Percentiles rank a stretch among this genome's conserved stretches.
Evolutionary conservation across 2,888 invertebrate species (phyloP).

Genomic region (Ectemnius cavifrons): DNA sequence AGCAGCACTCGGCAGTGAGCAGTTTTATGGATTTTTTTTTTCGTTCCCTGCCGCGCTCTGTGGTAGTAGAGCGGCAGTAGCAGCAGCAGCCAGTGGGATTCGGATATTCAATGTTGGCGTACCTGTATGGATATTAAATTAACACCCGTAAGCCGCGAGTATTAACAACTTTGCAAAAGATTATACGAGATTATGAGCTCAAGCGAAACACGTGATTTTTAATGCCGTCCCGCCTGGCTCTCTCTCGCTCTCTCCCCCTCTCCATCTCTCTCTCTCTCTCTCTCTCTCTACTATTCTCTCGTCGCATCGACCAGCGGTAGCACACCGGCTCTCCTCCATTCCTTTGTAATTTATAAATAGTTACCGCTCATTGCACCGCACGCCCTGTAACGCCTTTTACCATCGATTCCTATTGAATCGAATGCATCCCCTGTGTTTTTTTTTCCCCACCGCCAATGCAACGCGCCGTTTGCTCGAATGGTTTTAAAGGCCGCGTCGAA

Average conservation of each 20-base stretch:
- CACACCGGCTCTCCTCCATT: constrained; percentile 43
- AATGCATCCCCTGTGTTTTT: constrained; percentile 22
- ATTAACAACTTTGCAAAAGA: constrained; percentile 79
- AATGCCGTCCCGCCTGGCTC: constrained; percentile 70
- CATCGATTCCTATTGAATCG: constrained; percentile 52
- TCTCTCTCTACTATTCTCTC: too few relatives aligned
- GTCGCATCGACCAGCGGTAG: background rate
- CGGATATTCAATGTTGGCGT: constrained; percentile 78
- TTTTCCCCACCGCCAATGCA: background rate
- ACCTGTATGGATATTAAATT: constrained; percentile 79
- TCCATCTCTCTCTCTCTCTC: too few relatives aligned
- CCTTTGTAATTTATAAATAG: constrained; percentile 69
- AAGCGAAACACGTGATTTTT: constrained; percentile 78
- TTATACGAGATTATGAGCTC: constrained; percentile 79
- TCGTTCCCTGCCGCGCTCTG: constrained; percentile 50
- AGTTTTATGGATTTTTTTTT: constrained; percentile 77
- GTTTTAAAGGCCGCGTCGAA: constrained; percentile 19
- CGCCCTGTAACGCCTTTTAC: constrained; percentile 6
- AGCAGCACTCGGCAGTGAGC: constrained; percentile 49
- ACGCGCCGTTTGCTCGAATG: constrained; percentile 22
- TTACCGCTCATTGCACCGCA: constrained; percentile 53
- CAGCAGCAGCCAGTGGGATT: constrained; percentile 74
- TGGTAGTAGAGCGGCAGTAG: constrained; percentile 68
- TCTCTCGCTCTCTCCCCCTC: constrained; percentile 21
- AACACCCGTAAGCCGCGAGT: constrained; percentile 78